Conservation (phyloP, 2,113 vertebrate species). For the western clawed frog (Xenopus tropicalis) region UCB_Xtro_10.0 CM004447.2:37292501-37293000, state of each 20-base stretch:
- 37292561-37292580: no score
- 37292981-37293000: constrained; percentile 31
- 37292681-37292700: no score
- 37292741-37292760: not conserved
- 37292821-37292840: constrained; percentile 32
- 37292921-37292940: constrained; percentile 39
- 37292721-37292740: not conserved
- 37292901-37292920: constrained; percentile 45
- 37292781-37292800: constrained; percentile 16
- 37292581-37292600: no score
- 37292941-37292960: constrained; percentile 41
- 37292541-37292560: no score
- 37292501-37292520: no score
- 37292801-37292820: constrained; percentile 28
- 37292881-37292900: constrained; percentile 39
- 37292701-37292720: not conserved
- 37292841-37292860: constrained; percentile 33
- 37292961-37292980: constrained; percentile 43
- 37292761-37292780: constrained; percentile 7
- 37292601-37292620: no score
- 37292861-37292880: constrained; percentile 37
- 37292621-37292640: no score
- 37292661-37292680: no score
- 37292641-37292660: no score
- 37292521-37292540: no score